A percentile compares a stretch with the other conserved stretches of the same genome.
Evolutionary conservation across 2,888 invertebrate species (phyloP).

Genomic region (Acanthopleura granulata): DNA sequence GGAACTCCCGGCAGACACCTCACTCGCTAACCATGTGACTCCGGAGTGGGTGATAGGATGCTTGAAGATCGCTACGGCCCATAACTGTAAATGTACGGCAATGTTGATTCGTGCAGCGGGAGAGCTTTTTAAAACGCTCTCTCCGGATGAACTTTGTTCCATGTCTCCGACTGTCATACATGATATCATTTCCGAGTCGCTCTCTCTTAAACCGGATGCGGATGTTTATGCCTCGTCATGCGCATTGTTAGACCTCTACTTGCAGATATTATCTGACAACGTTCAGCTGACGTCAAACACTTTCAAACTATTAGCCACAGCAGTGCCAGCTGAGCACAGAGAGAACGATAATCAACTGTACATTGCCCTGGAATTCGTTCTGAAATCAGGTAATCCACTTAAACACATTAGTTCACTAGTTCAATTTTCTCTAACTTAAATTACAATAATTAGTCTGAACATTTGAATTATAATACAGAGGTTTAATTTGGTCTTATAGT

Average conservation of each 20-base stretch:
- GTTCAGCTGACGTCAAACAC: slow-evolving; percentile 60
- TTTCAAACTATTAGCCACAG: slow-evolving; percentile 57
- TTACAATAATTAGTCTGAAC: no score
- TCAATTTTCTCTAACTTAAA: no score
- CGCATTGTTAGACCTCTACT: slow-evolving; percentile 58
- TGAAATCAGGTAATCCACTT: slow-evolving; percentile 65
- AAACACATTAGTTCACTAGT: no score
- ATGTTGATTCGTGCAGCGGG: slow-evolving; percentile 56
- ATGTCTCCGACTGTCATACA: slow-evolving; percentile 59
- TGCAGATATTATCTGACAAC: slow-evolving; percentile 57
- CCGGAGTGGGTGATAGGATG: slow-evolving; percentile 52
- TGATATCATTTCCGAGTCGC: slow-evolving; percentile 52
- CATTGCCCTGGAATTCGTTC: slow-evolving; percentile 57
- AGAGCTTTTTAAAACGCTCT: slow-evolving; percentile 51
- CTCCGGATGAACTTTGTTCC: slow-evolving; percentile 56
- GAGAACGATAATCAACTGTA: slow-evolving; percentile 60
- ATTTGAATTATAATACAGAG: no score
- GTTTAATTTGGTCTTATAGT: no score
- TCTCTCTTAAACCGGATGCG: slow-evolving; percentile 25
- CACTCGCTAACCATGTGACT: slow-evolving; percentile 43
- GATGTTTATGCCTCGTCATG: slow-evolving; percentile 43
- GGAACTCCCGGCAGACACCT: slow-evolving; percentile 56
- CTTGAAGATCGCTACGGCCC: slow-evolving; percentile 48
- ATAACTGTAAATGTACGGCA: slow-evolving; percentile 49
- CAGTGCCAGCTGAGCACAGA: slow-evolving; percentile 54